These are phyloP conservation scores for Emydocephalus ijimae DNA, from an alignment of 2,113 vertebrate species.

Conservation along the genomic window DNA sequence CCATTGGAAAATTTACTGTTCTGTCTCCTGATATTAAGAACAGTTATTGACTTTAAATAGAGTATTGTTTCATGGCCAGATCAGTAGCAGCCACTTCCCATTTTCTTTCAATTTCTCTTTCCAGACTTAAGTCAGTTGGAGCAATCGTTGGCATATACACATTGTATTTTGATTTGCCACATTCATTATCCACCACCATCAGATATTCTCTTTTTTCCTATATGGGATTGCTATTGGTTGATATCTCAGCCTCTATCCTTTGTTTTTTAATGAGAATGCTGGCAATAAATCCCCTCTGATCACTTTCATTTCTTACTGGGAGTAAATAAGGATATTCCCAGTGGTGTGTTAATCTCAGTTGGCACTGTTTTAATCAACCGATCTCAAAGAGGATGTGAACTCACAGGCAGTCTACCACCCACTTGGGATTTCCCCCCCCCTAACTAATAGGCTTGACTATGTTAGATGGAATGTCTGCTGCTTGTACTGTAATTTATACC, in stretches of 20 bases:
- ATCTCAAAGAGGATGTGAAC: constrained; percentile 37
- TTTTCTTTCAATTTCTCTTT: constrained; percentile 33
- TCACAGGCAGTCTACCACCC: constrained; percentile 33
- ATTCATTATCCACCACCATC: constrained; percentile 33
- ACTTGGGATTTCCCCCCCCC: neutral
- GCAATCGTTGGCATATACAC: neutral
- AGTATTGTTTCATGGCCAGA: constrained; percentile 68
- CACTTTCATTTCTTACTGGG: constrained; percentile 46
- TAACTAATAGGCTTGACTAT: constrained; percentile 20
- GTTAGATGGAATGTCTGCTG: neutral
- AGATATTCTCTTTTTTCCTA: neutral
- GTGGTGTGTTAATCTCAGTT: constrained; percentile 47
- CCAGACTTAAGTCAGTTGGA: constrained; percentile 35
- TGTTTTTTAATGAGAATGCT: constrained; percentile 54
- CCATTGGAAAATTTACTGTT: constrained; percentile 47
- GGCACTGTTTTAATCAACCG: constrained; percentile 54
- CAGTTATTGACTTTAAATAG: constrained; percentile 69
- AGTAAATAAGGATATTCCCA: constrained; percentile 49
- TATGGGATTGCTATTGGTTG: constrained; percentile 22
- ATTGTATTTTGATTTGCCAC: constrained; percentile 41
- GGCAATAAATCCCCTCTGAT: constrained; percentile 57
- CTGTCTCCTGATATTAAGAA: constrained; percentile 65
- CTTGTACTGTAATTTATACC: constrained; percentile 24
- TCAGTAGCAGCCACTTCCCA: constrained; percentile 64
- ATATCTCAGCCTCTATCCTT: constrained; percentile 38